These are phyloP conservation scores for Cephus rjabovi DNA, from an alignment of 2,888 invertebrate genomes.

Conservation along the genomic window DNA sequence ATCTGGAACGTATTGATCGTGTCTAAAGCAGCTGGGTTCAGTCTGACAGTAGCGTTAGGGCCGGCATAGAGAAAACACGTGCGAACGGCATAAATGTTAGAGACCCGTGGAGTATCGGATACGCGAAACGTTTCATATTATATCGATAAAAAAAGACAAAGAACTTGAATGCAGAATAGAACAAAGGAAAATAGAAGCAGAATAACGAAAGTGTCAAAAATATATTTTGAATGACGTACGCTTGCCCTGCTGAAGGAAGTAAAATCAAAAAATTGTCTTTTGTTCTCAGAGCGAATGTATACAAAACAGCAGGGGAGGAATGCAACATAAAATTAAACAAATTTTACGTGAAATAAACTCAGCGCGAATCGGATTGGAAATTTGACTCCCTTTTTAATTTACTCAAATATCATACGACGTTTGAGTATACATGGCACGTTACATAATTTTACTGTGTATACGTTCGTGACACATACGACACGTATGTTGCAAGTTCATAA, in stretches of 20 bases:
- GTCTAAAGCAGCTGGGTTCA: conserved; percentile 51
- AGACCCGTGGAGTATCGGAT: neutral
- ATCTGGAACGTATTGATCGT: conserved; percentile 63
- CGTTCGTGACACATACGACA: conserved; percentile 14
- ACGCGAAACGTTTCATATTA: neutral
- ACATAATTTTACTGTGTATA: conserved; percentile 12
- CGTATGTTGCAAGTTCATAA: neutral
- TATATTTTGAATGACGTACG: neutral
- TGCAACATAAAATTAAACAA: neutral
- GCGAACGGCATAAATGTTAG: neutral
- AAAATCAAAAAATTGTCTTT: neutral
- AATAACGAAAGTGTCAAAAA: neutral
- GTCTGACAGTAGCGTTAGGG: conserved; percentile 60
- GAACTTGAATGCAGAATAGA: neutral
- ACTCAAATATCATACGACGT: neutral
- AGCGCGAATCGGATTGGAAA: neutral
- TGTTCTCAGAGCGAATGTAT: too few relatives aligned
- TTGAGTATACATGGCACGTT: conserved; percentile 9
- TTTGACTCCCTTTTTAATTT: neutral
- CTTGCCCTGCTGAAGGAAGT: neutral
- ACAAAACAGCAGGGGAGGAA: too few relatives aligned
- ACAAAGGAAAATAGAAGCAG: neutral
- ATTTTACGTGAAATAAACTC: neutral
- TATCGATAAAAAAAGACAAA: neutral
- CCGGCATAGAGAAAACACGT: conserved; percentile 55